Evolutionary conservation across 2,797 vertebrate genomes (phyloP), one percentile per base, ranked within the genome.

Genomic region (Eidolon dupreanum): DNA sequence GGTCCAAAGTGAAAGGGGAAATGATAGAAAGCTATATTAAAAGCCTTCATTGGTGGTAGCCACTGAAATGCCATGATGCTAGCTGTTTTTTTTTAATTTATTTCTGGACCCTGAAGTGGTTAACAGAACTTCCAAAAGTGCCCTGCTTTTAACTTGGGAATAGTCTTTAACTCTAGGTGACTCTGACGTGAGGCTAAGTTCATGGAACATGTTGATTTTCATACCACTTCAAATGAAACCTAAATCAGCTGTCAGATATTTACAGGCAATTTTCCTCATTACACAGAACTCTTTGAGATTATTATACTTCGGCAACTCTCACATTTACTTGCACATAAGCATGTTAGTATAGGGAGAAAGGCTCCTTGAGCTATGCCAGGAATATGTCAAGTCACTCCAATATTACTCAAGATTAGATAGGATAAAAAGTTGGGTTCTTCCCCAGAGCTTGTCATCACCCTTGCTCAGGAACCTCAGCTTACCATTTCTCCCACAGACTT

Each of bases 211-310:
- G 96, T 91, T 97, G 96, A 88, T 96, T 97, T 97, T 97, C 78
- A 97, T 97, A 97, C 90, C 94, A 95, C 91, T 97, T 97, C 94
- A 98, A 97, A 95, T 96, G 95, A 82, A 97, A 95, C 96, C 88
- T 97, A 96, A 95, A 96, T 97, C 96, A 97, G 88, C 93, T 96
- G 95, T 97, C 90, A 96, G 68, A 88, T 97, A 96, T 95, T 97
- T 97, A 93, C 83, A 93, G 88, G 88, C 94, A 97, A 89, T 96
- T 98, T 97, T 97, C 88, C 83, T 97, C 91, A 96, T 97, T 96
- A 94, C 82, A 87, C 66, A 97, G 93, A 97, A 93, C 88, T 91
- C 74, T 93, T 90, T 93, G 88, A 97, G 88, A 92, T 97, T 98
- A 96, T 97, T 97, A 93, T 93, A 95, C 88, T 97, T 97, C 95